A percentile compares a stretch with the other conserved stretches of the same genome.
These are phyloP conservation scores for Sinocyclocheilus grahami DNA, from an alignment of 2,113 vertebrate species.

Conservation along the genomic window DNA sequence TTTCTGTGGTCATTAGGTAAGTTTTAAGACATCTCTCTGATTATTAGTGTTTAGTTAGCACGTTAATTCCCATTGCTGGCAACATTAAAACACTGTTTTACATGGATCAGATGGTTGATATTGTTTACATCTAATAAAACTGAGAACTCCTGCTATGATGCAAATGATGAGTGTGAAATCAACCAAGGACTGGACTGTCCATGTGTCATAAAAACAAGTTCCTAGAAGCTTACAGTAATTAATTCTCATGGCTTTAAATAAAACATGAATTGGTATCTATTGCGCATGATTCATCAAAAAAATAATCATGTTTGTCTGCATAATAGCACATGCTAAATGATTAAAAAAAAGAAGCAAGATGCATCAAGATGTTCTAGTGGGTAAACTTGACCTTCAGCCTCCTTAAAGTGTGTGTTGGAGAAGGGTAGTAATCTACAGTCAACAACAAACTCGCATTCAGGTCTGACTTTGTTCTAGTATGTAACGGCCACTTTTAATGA, in stretches of 20 bases:
- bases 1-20: conserved; percentile 70
- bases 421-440: neutral
- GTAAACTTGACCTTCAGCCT: neutral
- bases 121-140: conserved; percentile 18
- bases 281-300: neutral
- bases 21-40: conserved; percentile 56
- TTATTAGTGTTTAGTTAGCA: conserved; percentile 54
- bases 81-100: conserved; percentile 24
- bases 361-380: neutral
- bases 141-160: conserved; percentile 16
- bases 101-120: conserved; percentile 29
- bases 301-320: neutral
- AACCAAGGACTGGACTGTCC: neutral
- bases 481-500: neutral
- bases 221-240: neutral
- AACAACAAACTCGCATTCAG: neutral
- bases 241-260: neutral
- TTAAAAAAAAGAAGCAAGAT: neutral
- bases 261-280: neutral
- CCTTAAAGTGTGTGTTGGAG: neutral
- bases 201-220: neutral
- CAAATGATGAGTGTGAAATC: conserved; percentile 14
- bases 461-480: neutral
- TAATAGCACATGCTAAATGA: neutral
- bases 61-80: conserved; percentile 31